Evolutionary conservation across 2,113 vertebrate species (phyloP).

Genomic region (Promerops cafer): DNA sequence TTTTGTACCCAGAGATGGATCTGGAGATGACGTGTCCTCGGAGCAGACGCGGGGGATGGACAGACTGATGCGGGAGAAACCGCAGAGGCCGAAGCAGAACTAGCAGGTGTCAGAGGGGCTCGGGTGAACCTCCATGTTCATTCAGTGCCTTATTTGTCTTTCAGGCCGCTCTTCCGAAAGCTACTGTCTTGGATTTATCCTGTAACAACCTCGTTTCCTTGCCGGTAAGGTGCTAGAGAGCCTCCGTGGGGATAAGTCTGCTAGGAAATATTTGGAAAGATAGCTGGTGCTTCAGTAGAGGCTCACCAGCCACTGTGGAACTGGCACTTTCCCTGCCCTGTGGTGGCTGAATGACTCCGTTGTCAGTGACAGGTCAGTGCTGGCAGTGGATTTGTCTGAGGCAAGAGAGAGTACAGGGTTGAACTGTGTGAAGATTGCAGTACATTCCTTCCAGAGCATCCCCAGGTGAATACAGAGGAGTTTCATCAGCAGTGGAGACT

Average conservation of each 20-base stretch:
- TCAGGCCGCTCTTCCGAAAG: constrained; percentile 89
- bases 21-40: background rate
- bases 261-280: background rate
- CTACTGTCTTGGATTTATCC: constrained; percentile 89
- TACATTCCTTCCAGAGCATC: background rate
- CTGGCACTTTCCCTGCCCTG: background rate
- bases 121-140: background rate
- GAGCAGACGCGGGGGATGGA: background rate
- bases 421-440: background rate
- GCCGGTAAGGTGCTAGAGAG: constrained; percentile 77
- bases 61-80: background rate
- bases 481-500: background rate
- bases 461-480: background rate
- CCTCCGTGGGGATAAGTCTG: background rate
- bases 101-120: too few species aligned
- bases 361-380: background rate
- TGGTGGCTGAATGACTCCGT: background rate
- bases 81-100: background rate
- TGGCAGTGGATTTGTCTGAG: background rate
- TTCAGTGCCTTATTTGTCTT: background rate
- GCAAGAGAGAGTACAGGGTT: background rate
- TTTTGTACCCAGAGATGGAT: background rate
- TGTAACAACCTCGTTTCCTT: constrained; percentile 89
- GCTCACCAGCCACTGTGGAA: background rate
- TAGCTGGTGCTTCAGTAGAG: background rate